Conservation (phyloP, 1,140 invertebrate species). For the Brachionus angularis region DNA sequence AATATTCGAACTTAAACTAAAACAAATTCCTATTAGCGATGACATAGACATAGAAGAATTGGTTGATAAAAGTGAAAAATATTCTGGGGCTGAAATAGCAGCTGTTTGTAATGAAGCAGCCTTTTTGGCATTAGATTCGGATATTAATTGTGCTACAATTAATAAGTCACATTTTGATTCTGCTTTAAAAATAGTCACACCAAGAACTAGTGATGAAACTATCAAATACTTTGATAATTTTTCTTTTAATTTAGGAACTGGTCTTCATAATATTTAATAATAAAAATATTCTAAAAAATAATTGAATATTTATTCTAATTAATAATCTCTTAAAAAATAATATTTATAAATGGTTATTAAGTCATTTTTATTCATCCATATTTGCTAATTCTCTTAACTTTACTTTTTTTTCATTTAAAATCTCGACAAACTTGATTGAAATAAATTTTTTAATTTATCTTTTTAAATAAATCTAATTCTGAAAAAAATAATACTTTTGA, state of each 20-base stretch:
- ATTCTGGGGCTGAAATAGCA: slow-evolving; percentile 80
- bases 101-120: slow-evolving; percentile 81
- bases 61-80: slow-evolving; percentile 67
- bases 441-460: not conserved
- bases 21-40: slow-evolving; percentile 63
- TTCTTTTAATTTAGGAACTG: slow-evolving; percentile 19
- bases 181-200: slow-evolving; percentile 34
- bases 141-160: slow-evolving; percentile 8
- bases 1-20: slow-evolving; percentile 66
- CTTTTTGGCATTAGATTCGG: slow-evolving; percentile 52
- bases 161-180: slow-evolving; percentile 8
- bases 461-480: not conserved
- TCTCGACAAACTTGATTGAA: not conserved
- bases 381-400: slow-evolving; percentile 26
- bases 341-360: too few relatives aligned
- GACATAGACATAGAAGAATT: slow-evolving; percentile 66
- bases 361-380: not conserved
- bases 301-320: too few relatives aligned
- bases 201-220: slow-evolving; percentile 35
- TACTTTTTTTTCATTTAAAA: slow-evolving; percentile 34
- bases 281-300: not conserved
- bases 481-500: not conserved
- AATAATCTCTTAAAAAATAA: too few relatives aligned
- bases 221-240: slow-evolving; percentile 41
- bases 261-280: slow-evolving; percentile 23